Evolutionary conservation across 2,113 vertebrate species (phyloP).

Genomic region (Vidua macroura): DNA sequence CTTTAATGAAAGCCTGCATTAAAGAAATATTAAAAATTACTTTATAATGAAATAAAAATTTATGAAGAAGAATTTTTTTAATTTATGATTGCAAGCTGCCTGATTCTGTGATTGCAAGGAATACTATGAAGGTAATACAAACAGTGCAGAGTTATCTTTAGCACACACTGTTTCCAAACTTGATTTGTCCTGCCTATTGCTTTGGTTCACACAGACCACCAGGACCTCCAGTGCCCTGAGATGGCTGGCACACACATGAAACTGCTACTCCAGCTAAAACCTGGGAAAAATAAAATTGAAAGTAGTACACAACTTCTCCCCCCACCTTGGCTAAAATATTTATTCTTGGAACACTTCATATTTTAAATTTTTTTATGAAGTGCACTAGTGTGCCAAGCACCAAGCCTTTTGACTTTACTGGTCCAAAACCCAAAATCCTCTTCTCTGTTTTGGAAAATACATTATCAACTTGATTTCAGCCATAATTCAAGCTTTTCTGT

Average conservation of each 20-base stretch:
- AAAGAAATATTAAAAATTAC: constrained; percentile 49
- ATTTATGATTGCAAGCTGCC: neutral
- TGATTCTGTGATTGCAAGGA: neutral
- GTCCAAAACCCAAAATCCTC: neutral
- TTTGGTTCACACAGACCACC: neutral
- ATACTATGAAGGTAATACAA: neutral
- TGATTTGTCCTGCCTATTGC: neutral
- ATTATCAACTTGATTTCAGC: neutral
- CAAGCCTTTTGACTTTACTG: neutral
- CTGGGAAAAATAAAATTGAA: neutral
- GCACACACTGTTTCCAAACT: neutral
- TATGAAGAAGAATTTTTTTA: neutral
- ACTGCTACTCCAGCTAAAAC: neutral
- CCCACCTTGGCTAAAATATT: neutral
- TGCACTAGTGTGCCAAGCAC: neutral
- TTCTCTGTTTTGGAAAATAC: neutral
- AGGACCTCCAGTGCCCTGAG: neutral
- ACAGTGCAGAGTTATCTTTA: neutral
- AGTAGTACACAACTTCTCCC: no score
- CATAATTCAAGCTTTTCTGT: neutral
- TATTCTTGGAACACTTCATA: neutral
- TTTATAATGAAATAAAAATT: neutral
- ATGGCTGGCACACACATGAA: neutral
- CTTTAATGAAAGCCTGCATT: constrained; percentile 90
- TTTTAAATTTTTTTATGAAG: neutral